phyloP scores from a whole-genome alignment of 2,797 vertebrate genomes.

The Aldrovandia affinis region DNA sequence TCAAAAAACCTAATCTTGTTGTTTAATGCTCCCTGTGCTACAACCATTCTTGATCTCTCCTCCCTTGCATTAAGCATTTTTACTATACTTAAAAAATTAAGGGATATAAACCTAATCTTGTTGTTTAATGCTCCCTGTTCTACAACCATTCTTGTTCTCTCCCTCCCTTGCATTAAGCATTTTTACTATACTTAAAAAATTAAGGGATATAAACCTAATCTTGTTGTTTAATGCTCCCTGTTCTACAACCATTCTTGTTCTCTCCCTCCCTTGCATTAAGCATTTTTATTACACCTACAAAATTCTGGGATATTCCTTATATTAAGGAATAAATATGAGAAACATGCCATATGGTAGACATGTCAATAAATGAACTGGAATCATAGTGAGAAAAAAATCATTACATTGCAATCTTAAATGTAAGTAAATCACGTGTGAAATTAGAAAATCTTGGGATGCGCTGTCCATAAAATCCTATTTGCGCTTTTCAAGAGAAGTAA shows the following conservation, averaged over 20 bases:
- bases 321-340: background rate
- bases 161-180: no score
- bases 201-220: no score
- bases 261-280: background rate
- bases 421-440: conserved; percentile 39
- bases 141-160: background rate
- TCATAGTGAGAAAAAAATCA: background rate
- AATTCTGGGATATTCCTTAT: background rate
- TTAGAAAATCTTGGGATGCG: conserved; percentile 29
- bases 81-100: no score
- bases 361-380: conserved; percentile 3
- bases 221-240: background rate
- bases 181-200: no score
- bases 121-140: background rate
- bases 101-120: background rate
- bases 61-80: no score
- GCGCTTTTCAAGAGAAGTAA: conserved; percentile 28
- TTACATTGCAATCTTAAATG: conserved; percentile 23
- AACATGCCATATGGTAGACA: background rate
- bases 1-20: background rate
- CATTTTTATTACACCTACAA: conserved; percentile 5
- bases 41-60: background rate
- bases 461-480: conserved; percentile 16
- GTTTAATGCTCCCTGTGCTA: background rate
- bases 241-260: background rate